A percentile compares a stretch with the other conserved stretches of the same genome.
These are phyloP conservation scores for Nycticryphes semicollaris DNA, from an alignment of 2,113 vertebrate genomes.

Conservation along the genomic window DNA sequence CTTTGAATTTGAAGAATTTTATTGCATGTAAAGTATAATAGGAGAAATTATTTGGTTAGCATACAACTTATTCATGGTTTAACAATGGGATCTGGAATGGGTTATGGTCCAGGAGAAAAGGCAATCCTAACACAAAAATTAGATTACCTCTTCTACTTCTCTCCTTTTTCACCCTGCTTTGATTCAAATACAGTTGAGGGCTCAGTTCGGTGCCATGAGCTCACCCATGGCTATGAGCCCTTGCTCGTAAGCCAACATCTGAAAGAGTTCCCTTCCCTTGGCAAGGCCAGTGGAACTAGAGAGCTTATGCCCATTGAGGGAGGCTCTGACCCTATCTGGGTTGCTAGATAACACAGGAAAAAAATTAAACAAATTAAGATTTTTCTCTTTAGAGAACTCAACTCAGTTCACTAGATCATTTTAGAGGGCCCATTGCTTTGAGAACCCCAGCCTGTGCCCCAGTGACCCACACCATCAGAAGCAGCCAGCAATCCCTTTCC, in stretches of 20 bases:
- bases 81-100: background rate
- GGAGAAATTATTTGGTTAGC: conserved; percentile 42
- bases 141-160: background rate
- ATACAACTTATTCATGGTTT: background rate
- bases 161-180: background rate
- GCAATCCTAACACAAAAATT: background rate
- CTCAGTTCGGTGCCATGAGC: background rate
- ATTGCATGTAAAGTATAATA: conserved; percentile 38
- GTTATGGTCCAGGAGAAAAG: background rate
- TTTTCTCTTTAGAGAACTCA: background rate
- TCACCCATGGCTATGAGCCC: background rate
- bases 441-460: background rate
- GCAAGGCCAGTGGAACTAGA: background rate
- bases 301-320: background rate
- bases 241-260: background rate
- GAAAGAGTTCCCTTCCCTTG: background rate
- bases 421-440: background rate
- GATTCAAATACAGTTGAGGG: background rate
- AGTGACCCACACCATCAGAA: background rate
- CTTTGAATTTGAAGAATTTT: conserved; percentile 63
- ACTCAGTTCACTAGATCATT: background rate
- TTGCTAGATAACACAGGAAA: background rate
- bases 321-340: background rate
- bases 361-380: background rate
- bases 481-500: background rate